Evolutionary conservation across 1,140 invertebrate genomes (phyloP), one percentile per base, ranked within the genome.

Genomic region (Zelostemma sp.): DNA sequence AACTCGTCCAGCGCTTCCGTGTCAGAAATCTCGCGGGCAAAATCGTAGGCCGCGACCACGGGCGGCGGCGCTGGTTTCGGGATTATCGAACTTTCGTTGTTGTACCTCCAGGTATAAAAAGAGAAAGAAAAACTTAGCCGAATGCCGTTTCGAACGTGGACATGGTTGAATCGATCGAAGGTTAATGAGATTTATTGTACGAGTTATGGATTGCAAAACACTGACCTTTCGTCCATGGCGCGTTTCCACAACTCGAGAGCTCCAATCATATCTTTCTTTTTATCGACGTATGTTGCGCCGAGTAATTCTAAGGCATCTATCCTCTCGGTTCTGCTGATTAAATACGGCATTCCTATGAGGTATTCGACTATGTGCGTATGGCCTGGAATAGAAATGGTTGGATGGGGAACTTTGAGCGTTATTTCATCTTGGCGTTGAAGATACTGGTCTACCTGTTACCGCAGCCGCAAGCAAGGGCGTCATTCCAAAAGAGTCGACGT

Each of bases 241-340:
- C 91, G 87, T 78, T 93, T 94, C 97, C 96, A 98, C 53, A 94
- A 87, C 62, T 91, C 89, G 12, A 96, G 85, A 0, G 95, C 96
- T 3, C 93, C 93, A 28, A 95, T 89, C 92, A 98, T 96, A 83
- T 98, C 96, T 59, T 95, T 87, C 81, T 95, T 94, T 81, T 97
- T 97, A 80, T 99, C 97, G n/a, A 98, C 95, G 85, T 92, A 97
- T 0, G 97, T 98, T 1, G 97, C 94, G n/a, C 97, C 97, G 2
- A 98, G 86, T 21, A 99, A 86, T 84, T 98, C 96, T 31, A 98
- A 81, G 1, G 96, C 96, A 79, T 97, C 93, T 63, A 98, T 95
- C 70, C 92, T 89, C 74, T 97, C 94, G 77, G 92, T 88, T 60
- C 91, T 86, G 51, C 88, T 88, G 18, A 95, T 94, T 46, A 92